phyloP scores from a whole-genome alignment of 2,888 invertebrate species.

The Nebria brevicollis region DNA sequence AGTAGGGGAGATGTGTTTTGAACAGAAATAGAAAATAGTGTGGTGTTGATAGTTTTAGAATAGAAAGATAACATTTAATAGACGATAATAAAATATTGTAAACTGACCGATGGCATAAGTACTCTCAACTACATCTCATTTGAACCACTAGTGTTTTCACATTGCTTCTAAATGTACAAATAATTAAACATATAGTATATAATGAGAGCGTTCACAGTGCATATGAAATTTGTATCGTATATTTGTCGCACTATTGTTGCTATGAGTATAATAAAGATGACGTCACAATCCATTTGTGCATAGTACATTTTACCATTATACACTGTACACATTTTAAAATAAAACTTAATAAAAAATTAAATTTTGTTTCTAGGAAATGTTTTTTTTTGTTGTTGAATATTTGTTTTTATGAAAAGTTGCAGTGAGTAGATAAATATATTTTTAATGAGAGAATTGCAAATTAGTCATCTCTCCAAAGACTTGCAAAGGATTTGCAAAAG shows the following conservation, averaged over 20 bases:
- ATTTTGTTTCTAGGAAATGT: no score
- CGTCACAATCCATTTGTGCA: no score
- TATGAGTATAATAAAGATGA: no score
- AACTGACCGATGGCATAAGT: neutral
- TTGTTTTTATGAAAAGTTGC: neutral
- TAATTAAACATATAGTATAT: no score
- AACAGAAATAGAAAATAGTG: conserved; percentile 8
- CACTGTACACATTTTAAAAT: no score
- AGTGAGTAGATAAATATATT: neutral
- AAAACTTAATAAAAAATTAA: no score
- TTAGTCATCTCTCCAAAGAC: neutral
- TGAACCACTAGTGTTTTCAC: no score
- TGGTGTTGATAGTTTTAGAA: neutral
- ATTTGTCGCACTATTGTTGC: no score
- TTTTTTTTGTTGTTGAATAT: neutral
- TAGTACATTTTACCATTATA: no score
- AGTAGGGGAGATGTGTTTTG: conserved; percentile 12
- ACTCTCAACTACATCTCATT: neutral
- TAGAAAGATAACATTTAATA: neutral
- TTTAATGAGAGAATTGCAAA: neutral
- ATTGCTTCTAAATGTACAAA: no score
- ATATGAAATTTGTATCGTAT: no score
- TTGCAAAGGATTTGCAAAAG: neutral
- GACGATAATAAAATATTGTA: neutral
- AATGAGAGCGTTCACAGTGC: no score